These are phyloP conservation scores for Apodemia zela DNA, from an alignment of 2,888 invertebrate species.

Conservation along the genomic window DNA sequence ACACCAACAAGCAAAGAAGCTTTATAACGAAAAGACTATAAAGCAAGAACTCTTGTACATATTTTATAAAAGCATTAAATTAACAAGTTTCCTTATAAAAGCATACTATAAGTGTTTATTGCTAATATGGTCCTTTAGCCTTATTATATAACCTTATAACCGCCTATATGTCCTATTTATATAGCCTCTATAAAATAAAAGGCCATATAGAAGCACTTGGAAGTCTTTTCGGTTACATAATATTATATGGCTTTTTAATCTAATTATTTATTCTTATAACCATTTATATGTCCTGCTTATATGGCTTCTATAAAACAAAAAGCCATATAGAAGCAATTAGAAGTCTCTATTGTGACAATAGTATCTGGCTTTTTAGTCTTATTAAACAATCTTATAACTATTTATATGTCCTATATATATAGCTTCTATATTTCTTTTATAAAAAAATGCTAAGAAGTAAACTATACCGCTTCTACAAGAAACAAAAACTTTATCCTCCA, in stretches of 20 bases:
- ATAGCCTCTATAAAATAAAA: background rate
- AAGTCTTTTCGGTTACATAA: constrained; percentile 3
- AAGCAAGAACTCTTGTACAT: background rate
- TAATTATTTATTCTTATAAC: background rate
- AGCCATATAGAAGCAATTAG: constrained; percentile 1
- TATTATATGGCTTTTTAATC: background rate
- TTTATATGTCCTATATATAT: constrained; percentile 2
- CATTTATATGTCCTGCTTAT: background rate
- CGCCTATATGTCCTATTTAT: too few species aligned
- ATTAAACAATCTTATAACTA: background rate
- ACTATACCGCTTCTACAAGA: background rate
- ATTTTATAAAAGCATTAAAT: constrained; percentile 3
- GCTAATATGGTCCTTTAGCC: constrained; percentile 5
- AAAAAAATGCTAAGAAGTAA: background rate
- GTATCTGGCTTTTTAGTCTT: too few species aligned
- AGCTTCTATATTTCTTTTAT: background rate
- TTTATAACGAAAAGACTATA: too few species aligned
- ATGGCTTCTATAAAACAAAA: background rate
- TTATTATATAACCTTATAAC: constrained; percentile 1
- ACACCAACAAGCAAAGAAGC: too few species aligned
- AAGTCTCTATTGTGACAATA: background rate
- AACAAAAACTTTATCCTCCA: background rate
- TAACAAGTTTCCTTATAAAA: constrained; percentile 3
- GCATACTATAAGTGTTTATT: constrained; percentile 4
- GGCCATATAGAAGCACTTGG: background rate